Conservation (phyloP, 2,113 vertebrate genomes). For the Dipodomys merriami region DNA sequence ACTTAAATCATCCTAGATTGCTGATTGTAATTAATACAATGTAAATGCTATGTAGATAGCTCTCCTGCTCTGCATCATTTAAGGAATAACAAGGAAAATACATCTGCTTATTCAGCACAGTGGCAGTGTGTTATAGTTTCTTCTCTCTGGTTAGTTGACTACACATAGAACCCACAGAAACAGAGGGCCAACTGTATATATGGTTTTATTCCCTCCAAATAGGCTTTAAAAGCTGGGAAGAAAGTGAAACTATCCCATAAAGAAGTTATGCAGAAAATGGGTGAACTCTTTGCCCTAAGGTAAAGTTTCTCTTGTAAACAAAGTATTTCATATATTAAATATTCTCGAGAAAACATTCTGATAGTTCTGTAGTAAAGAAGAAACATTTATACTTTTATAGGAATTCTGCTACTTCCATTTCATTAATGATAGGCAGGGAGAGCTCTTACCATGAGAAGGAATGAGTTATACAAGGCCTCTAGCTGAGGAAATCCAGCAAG, state of each 20-base stretch:
- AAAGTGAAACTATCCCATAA: constrained; percentile 95
- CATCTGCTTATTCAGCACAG: neutral
- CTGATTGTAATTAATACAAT: neutral
- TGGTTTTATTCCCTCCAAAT: constrained; percentile 52
- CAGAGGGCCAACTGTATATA: neutral
- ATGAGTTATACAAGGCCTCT: neutral
- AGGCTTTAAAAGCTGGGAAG: constrained; percentile 94
- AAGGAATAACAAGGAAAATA: neutral
- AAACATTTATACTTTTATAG: neutral
- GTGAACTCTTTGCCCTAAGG: constrained; percentile 96
- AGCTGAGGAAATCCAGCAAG: neutral
- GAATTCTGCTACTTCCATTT: neutral
- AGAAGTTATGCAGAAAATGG: constrained; percentile 99
- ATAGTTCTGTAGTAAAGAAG: neutral
- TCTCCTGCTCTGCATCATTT: neutral
- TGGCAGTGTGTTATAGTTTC: neutral
- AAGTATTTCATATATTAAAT: neutral
- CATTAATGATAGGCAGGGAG: neutral
- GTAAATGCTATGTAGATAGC: neutral
- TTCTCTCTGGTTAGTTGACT: neutral
- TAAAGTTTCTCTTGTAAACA: constrained; percentile 77
- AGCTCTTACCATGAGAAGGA: neutral
- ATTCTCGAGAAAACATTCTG: neutral
- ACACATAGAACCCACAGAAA: neutral
- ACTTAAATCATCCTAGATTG: no score